Evolutionary conservation across 2,113 vertebrate genomes (phyloP).

Genomic region (Balaeniceps rex): DNA sequence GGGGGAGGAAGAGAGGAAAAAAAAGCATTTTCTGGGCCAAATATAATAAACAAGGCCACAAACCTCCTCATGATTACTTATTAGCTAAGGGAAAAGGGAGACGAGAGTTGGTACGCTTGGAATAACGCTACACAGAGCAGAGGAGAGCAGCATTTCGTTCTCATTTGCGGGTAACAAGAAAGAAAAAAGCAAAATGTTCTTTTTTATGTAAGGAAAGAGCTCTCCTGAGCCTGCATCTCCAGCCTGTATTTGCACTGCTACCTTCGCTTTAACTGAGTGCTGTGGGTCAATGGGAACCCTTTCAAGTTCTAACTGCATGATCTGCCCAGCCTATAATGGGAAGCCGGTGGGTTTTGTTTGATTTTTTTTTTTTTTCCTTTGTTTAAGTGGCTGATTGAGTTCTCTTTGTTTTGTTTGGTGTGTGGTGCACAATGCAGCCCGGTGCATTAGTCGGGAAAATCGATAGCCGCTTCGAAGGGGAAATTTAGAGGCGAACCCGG

Average conservation of each 20-base stretch:
- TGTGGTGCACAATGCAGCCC: background rate
- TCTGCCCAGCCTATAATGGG: background rate
- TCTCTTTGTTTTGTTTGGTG: background rate
- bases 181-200: background rate
- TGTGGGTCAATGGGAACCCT: background rate
- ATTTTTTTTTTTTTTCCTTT: background rate
- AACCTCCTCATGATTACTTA: conserved; percentile 66
- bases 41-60: conserved; percentile 62
- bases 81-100: conserved; percentile 62
- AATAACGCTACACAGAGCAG: background rate
- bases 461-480: conserved; percentile 5
- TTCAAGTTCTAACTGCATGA: background rate
- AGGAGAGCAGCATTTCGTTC: background rate
- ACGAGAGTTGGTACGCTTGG: background rate
- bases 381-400: background rate
- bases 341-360: background rate
- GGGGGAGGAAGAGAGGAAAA: background rate
- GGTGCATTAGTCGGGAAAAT: conserved; percentile 44
- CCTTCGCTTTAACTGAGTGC: background rate
- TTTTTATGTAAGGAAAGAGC: background rate
- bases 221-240: background rate
- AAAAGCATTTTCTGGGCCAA: conserved; percentile 55
- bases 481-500: background rate
- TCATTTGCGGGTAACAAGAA: background rate
- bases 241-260: background rate